Evolutionary conservation across 2,888 invertebrate genomes (phyloP).

Genomic region (Cabera pusaria): DNA sequence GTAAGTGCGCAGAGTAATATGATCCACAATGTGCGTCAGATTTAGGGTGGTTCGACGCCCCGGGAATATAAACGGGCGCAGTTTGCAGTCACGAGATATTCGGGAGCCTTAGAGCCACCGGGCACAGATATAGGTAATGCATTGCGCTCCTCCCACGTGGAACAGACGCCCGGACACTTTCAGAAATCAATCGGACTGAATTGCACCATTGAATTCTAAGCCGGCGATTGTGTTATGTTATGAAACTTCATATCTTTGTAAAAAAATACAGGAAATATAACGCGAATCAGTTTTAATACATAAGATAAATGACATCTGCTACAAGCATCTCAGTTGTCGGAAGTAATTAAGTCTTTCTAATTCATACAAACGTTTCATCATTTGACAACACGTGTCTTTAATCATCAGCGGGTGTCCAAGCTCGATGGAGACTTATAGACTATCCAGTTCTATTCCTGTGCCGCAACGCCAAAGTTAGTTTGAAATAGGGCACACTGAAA

Average conservation of each 20-base stretch:
- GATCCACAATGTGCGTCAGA: conserved; percentile 62
- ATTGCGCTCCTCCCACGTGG: conserved; percentile 38
- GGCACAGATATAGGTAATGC: conserved; percentile 43
- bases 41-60: conserved; percentile 64
- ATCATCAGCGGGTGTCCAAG: conserved; percentile 38
- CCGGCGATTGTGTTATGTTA: too few species aligned
- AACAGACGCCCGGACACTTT: conserved; percentile 29
- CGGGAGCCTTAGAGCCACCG: conserved; percentile 43
- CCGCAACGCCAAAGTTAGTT: conserved; percentile 63
- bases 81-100: conserved; percentile 49
- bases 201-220: conserved; percentile 7
- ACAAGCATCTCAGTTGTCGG: conserved; percentile 23
- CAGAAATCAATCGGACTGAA: conserved; percentile 28
- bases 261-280: too few species aligned
- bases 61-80: conserved; percentile 54
- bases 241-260: conserved; percentile 2
- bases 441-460: conserved; percentile 49
- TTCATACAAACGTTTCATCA: conserved; percentile 29
- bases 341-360: conserved; percentile 32
- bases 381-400: conserved; percentile 33
- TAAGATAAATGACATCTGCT: conserved; percentile 8
- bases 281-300: conserved; percentile 10
- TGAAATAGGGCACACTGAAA: conserved; percentile 78
- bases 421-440: conserved; percentile 41
- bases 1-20: conserved; percentile 62